Base-by-base conservation (phyloP, 92 coral and sea anemone genomes). In the Phenganax marumi region DNA sequence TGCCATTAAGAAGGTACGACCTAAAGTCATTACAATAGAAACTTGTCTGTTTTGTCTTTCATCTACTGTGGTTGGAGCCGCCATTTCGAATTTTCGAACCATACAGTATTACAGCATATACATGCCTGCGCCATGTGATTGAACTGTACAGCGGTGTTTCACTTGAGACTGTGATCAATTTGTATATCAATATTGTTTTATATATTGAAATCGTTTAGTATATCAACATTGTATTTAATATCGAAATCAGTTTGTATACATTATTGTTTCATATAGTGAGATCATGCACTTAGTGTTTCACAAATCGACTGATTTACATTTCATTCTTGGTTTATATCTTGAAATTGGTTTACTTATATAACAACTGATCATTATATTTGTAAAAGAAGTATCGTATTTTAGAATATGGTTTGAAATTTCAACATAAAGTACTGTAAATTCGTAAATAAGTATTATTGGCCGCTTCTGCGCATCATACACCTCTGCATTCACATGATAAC, bases 351-450 rank as follows among this genome's bases (percentile, higher is more conserved):
- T 60, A 16, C 19, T 60, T 60, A 60, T 60, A 7, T 60, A 60
- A 60, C 66, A 60, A 60, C 9, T 60, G 24, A 60, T 60, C 66
- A 16, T 60, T 60, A 19, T 60, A 60, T 60, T 60, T 60, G 66
- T 60, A 60, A 60, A 60, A 60, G 66, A 60, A 60, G 4, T 0
- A 9, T 60, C 66, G 21, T 60, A 60, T 60, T 60, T 60, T 22
- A 60, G 23, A 60, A 60, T 9, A 60, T 9, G 13, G 66, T 60
- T 60, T 16, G 1, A 60, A 60, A 60, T 60, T 16, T 60, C 66
- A 9, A 60, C 66, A 60, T 60, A 8, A 60, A 60, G 66, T 9
- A 60, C 66, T 9, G 66, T 3, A 16, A 2, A 60, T 60, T 60
- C 66, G 66, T 16, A 60, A 60, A 60, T 60, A 14, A 60, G 66